Evolutionary conservation across 2,888 invertebrate species (phyloP).

Genomic region (Glyphotaelius pellucidus): DNA sequence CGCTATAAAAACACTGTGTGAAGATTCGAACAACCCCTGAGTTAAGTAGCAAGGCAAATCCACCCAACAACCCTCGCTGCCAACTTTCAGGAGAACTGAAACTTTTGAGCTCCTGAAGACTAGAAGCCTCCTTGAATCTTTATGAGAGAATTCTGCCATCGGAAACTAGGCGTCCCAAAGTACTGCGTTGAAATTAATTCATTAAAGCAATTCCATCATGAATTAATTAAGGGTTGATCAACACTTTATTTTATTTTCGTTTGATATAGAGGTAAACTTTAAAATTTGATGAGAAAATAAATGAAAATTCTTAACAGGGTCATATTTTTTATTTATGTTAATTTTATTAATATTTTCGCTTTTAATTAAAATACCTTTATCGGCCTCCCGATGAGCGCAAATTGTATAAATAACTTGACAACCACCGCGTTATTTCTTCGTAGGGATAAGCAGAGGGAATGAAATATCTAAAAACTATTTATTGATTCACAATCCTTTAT

Average conservation of each 20-base stretch:
- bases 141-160: conserved; percentile 26
- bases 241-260: conserved; percentile 13
- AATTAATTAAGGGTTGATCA: conserved; percentile 25
- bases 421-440: not conserved
- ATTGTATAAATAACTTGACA: not conserved
- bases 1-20: conserved; percentile 22
- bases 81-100: conserved; percentile 34
- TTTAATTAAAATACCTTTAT: not conserved
- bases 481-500: not conserved
- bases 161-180: conserved; percentile 26
- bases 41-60: conserved; percentile 38
- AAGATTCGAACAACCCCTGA: conserved; percentile 19
- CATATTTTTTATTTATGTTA: not conserved
- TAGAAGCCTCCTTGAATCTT: conserved; percentile 23
- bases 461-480: not conserved
- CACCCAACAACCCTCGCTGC: conserved; percentile 12
- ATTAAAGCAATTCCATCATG: conserved; percentile 18
- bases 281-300: not conserved
- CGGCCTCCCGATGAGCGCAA: not conserved
- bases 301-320: not conserved
- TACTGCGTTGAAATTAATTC: conserved; percentile 34
- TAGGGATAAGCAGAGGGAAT: not conserved
- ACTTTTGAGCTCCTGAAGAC: conserved; percentile 14
- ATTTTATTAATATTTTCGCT: not conserved
- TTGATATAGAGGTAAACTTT: conserved; percentile 22